Conservation (phyloP, 2,888 invertebrate species). For the Caenorhabditis sp. region DNA sequence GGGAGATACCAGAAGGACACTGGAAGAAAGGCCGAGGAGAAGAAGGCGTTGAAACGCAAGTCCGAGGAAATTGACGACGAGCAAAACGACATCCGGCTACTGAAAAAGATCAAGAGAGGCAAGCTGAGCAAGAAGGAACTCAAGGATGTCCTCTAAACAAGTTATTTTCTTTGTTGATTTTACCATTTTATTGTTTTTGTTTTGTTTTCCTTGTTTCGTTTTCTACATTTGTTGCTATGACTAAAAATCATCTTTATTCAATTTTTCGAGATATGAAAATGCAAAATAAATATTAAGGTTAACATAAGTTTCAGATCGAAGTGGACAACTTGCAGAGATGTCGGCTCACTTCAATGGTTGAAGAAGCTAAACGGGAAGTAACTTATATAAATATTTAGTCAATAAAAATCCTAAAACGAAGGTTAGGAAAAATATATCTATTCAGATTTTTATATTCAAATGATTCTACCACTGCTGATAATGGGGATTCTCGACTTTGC, state of each 20-base stretch:
- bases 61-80: constrained; percentile 83
- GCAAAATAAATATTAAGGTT: constrained; percentile 5
- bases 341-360: not conserved
- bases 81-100: constrained; percentile 83
- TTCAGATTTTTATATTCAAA: not conserved
- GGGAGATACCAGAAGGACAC: constrained; percentile 43
- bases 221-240: not conserved
- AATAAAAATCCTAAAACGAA: constrained; percentile 10
- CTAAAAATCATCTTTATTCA: not conserved
- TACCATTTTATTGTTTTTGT: constrained; percentile 25
- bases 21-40: constrained; percentile 54
- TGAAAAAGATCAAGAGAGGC: constrained; percentile 84
- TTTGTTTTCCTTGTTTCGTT: constrained; percentile 27
- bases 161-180: constrained; percentile 31
- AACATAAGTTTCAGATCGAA: no score
- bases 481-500: constrained; percentile 64
- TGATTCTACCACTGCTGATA: constrained; percentile 67
- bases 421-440: not conserved
- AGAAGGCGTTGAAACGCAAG: constrained; percentile 62
- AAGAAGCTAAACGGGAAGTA: constrained; percentile 3
- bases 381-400: not conserved
- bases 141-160: constrained; percentile 65
- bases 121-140: constrained; percentile 83
- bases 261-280: constrained; percentile 2
- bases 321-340: no score